These are phyloP conservation scores for Lagorchestes hirsutus DNA, from an alignment of 2,797 vertebrate genomes.

Conservation along the genomic window DNA sequence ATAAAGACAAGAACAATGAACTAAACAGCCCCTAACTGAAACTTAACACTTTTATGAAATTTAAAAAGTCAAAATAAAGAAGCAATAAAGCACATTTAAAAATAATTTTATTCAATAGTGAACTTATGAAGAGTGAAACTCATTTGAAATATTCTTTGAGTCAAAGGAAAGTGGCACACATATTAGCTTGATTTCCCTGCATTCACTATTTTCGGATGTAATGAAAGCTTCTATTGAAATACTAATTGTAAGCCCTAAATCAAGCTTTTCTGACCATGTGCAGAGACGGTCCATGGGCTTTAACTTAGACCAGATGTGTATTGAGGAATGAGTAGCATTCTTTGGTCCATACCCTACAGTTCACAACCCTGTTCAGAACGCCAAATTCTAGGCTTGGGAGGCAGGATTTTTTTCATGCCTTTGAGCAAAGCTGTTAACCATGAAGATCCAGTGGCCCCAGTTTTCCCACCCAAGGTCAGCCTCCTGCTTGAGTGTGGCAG, in stretches of 20 bases:
- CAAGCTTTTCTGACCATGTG: conserved; percentile 12
- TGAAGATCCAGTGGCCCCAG: neutral
- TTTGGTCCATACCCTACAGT: neutral
- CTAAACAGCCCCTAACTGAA: neutral
- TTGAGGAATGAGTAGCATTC: neutral
- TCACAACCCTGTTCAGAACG: conserved; percentile 23
- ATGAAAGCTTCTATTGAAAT: conserved; percentile 32
- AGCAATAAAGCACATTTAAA: neutral
- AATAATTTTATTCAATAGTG: conserved; percentile 4
- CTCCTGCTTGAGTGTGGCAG: neutral
- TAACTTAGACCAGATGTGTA: neutral
- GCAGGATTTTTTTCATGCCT: neutral
- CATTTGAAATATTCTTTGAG: conserved; percentile 18
- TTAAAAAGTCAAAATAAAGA: conserved; percentile 30
- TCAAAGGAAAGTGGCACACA: conserved; percentile 12
- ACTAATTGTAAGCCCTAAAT: conserved; percentile 43
- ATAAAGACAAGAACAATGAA: neutral
- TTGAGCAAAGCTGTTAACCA: neutral
- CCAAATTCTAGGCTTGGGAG: conserved; percentile 37
- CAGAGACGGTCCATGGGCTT: neutral
- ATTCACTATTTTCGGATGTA: conserved; percentile 49
- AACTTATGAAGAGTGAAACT: conserved; percentile 9
- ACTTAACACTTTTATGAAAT: neutral
- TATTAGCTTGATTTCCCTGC: conserved; percentile 38
- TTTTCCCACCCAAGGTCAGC: neutral